These are phyloP conservation scores for Loris lydekkerianus DNA, from an alignment of 2,797 vertebrate genomes.

Conservation along the genomic window DNA sequence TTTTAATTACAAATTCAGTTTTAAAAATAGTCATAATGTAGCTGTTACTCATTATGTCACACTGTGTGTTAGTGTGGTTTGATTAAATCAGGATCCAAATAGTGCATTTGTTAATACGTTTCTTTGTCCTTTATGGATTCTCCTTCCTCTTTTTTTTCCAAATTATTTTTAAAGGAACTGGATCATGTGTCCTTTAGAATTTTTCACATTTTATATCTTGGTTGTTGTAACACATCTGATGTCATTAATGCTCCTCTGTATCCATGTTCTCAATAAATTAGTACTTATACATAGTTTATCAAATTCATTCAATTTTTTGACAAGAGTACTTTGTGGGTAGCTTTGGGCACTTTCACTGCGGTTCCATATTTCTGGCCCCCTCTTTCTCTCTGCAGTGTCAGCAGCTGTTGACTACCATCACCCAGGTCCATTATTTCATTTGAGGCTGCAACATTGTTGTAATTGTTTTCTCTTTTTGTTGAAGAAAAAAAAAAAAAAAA, in stretches of 20 bases:
- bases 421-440: not conserved
- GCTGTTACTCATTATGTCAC: not conserved
- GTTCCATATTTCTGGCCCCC: not conserved
- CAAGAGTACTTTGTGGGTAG: not conserved
- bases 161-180: not conserved
- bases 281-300: not conserved
- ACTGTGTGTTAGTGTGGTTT: not conserved
- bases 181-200: not conserved
- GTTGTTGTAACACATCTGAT: not conserved
- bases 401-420: not conserved
- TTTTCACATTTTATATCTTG: slow-evolving; percentile 10
- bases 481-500: not conserved
- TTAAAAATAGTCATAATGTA: not conserved
- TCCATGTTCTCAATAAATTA: not conserved
- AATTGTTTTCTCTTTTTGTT: no score
- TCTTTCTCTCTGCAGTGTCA: not conserved
- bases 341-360: not conserved
- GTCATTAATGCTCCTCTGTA: not conserved
- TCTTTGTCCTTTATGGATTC: not conserved
- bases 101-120: not conserved
- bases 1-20: slow-evolving; percentile 45
- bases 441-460: not conserved
- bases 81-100: not conserved
- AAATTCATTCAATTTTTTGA: not conserved
- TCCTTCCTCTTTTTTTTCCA: not conserved